These are phyloP conservation scores for Gasterosteus nipponicus DNA, from an alignment of 2,113 vertebrate species.

Conservation along the genomic window DNA sequence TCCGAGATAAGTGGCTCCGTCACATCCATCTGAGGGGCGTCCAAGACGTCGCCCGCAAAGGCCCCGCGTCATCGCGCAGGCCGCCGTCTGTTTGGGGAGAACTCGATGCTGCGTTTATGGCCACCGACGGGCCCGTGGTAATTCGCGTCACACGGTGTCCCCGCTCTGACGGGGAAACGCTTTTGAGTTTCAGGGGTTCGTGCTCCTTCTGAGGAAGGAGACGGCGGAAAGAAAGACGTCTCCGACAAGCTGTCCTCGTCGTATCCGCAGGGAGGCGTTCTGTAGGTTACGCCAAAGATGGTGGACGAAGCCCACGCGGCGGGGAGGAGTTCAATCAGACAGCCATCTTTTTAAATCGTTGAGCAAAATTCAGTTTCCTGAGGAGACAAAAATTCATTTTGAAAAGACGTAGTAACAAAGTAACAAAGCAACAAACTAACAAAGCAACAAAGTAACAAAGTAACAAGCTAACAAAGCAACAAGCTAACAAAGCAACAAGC, in stretches of 20 bases:
- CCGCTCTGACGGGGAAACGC: neutral
- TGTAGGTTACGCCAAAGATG: neutral
- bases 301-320: neutral
- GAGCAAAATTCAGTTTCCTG: neutral
- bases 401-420: neutral
- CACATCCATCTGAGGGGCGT: slow-evolving; percentile 40
- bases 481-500: too few species aligned
- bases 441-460: too few species aligned
- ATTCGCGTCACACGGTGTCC: slow-evolving; percentile 46
- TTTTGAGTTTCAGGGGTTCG: neutral
- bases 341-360: neutral
- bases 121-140: slow-evolving; percentile 36
- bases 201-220: neutral
- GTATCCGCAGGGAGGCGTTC: neutral
- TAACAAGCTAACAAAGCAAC: too few species aligned
- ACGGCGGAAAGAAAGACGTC: neutral
- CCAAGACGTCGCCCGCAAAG: slow-evolving; percentile 43
- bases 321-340: neutral
- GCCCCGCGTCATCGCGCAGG: slow-evolving; percentile 7
- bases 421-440: too few species aligned
- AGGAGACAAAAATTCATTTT: neutral
- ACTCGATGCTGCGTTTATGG: slow-evolving; percentile 40
- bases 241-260: neutral
- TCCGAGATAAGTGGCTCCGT: slow-evolving; percentile 53
- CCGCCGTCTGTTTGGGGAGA: slow-evolving; percentile 15